Evolutionary conservation across 2,888 invertebrate genomes (phyloP), one percentile per base, ranked within the genome.

Genomic region (Lepeophtheirus nordmannii): DNA sequence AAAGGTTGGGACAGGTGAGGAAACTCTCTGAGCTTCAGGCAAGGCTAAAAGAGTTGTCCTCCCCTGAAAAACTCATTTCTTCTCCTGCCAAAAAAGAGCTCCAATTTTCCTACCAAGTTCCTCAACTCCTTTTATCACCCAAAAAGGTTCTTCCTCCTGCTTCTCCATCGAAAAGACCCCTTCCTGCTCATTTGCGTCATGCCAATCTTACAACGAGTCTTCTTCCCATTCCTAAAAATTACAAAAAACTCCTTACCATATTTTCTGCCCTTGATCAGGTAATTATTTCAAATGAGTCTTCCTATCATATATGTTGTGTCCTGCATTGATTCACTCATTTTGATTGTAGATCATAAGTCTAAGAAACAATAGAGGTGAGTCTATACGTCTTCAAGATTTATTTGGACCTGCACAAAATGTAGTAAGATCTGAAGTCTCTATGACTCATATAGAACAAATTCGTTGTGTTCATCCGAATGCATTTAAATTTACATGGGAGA

Each of bases 1-100:
- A 46, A 17, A 14, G 53, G n/a, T n/a, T 46, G n/a, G 53, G 53
- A 17, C 53, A 46, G 8, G 53, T 46, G 14, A 14, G 53, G 53
- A 46, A 46, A 17, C 53, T 46, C 53, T 46, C 53, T 3, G 53
- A 46, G 53, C 53, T 46, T 46, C 53, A 46, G 53, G 53, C 53
- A 1, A 14, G 53, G 14, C 53, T 46, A 1, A 14, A 17, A n/a
- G 53, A 46, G 53, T n/a, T 46, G 5, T 46, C 53, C 8, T 46
- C 53, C 53, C 53, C 53, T 17, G 53, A 46, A 17, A 46, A 46
- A 46, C 3, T 46, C 2, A 17, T 2, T 5, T 46, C 53, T 46
- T 46, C 53, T 17, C 17, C 53, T 8, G 53, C 8, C 8, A 46
- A n/a, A 17, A 46, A 46, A 17, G 53, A 5, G 8, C 53, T 46